Evolutionary conservation across 2,888 invertebrate species (phyloP).

Genomic region (Periphyllus acericola): DNA sequence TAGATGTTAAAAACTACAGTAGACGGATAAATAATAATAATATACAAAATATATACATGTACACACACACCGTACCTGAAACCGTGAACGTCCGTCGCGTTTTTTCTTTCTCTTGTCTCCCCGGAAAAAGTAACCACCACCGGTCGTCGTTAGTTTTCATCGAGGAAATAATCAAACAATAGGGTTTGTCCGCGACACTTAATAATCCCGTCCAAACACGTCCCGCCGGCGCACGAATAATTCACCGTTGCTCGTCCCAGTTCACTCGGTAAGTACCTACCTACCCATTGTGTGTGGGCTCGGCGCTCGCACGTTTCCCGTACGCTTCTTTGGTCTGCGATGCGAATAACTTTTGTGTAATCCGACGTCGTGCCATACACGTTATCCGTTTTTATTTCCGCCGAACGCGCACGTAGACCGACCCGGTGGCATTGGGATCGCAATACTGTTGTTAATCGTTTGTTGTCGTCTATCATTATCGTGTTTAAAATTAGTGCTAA

Average conservation of each 20-base stretch:
- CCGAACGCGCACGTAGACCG: no score
- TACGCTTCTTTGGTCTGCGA: no score
- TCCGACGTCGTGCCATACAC: no score
- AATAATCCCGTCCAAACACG: no score
- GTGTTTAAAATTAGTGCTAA: no score
- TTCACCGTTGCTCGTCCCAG: slow-evolving; percentile 42
- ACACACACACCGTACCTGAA: not conserved
- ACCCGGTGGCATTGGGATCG: no score
- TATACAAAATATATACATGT: not conserved
- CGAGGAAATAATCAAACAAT: not conserved
- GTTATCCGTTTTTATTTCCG: not conserved
- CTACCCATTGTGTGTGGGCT: not conserved
- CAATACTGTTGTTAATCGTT: no score
- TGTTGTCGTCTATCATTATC: no score
- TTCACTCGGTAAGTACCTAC: slow-evolving; percentile 40
- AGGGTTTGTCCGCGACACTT: no score
- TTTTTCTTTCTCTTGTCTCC: not conserved
- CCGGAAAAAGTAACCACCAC: not conserved
- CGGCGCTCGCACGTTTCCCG: not conserved
- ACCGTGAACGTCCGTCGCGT: not conserved
- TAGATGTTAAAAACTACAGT: slow-evolving; percentile 7
- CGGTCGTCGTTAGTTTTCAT: slow-evolving; percentile 26
- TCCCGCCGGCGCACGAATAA: not conserved
- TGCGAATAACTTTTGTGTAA: not conserved
- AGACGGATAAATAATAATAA: slow-evolving; percentile 12